These are phyloP conservation scores for Corythornis cristatus DNA, from an alignment of 2,113 vertebrate genomes.

Conservation along the genomic window DNA sequence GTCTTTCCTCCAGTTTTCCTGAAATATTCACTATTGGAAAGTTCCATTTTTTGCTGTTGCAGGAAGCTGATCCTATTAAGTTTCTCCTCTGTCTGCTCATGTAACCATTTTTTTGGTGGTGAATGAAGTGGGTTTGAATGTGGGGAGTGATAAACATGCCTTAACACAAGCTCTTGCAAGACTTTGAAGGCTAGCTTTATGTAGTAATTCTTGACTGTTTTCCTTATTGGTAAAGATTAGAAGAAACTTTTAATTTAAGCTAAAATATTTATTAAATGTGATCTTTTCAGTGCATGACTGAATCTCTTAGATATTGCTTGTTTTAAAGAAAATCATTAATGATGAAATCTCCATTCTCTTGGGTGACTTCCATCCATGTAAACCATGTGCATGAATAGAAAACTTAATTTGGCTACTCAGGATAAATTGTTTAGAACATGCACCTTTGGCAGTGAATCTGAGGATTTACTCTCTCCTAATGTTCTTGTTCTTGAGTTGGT, in stretches of 20 bases:
- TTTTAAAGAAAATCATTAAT: neutral
- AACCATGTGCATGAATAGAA: neutral
- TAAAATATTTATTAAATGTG: neutral
- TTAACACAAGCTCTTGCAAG: neutral
- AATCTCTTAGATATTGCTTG: neutral
- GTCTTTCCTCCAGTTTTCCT: neutral
- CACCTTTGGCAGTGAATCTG: neutral
- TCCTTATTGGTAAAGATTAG: neutral
- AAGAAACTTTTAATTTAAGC: neutral
- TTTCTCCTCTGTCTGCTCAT: neutral
- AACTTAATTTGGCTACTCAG: neutral
- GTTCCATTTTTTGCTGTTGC: neutral
- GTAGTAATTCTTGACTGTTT: neutral
- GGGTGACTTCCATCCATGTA: neutral
- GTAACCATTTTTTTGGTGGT: neutral
- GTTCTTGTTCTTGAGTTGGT: neutral
- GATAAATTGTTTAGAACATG: neutral
- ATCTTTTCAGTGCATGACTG: neutral
- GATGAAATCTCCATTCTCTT: neutral
- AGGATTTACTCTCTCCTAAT: neutral
- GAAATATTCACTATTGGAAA: neutral
- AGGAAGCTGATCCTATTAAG: neutral
- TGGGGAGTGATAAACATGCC: neutral
- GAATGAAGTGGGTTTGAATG: neutral
- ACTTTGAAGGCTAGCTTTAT: neutral